Evolutionary conservation across 1,140 invertebrate species (phyloP), one percentile per base, ranked within the genome.

Genomic region (Trissolcus basalis): DNA sequence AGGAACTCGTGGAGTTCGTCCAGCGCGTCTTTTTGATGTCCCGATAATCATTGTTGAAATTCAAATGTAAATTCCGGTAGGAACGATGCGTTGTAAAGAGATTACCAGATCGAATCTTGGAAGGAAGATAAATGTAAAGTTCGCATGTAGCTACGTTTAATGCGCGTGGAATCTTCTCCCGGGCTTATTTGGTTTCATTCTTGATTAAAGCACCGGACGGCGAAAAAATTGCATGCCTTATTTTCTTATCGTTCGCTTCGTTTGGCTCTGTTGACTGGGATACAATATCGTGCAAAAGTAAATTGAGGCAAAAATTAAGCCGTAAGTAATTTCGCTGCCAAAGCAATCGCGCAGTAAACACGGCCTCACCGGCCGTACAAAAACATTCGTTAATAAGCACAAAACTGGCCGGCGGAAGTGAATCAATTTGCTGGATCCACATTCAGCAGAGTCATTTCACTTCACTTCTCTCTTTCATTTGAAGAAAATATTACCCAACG

Each of bases 101-200:
- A 79, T 77, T 81, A 77, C 65, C 78, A 59, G 81, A 79, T 78
- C 78, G 78, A 78, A 78, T 71, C 79, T 70, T 70, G 55, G 19
- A 75, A 84, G 53, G 67, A 84, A 84, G 83, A 84, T 82, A 80
- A 84, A 84, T 84, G 82, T 77, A 81, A 73, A 78, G 41, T 77
- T 83, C 70, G 81, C 82, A 81, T 81, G 81, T 80, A 79, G 54
- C 60, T 75, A 48, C 65, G 45, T 44, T 63, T 55, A 67, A 71
- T 70, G 49, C 59, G 43, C 44, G 65, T 47, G 1, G 56, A 64
- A 71, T 67, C 58, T 54, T 72, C 36, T 44, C 33, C 6, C 19
- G 19, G 51, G 53, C 60, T 67, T 67, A 65, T 70, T 78, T 69
- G 51, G 69, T 69, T 69, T 75, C 72, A 69, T 69, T 69, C 72